Conservation (phyloP, 1,140 invertebrate genomes). For the Trachelipus rathkii region DNA sequence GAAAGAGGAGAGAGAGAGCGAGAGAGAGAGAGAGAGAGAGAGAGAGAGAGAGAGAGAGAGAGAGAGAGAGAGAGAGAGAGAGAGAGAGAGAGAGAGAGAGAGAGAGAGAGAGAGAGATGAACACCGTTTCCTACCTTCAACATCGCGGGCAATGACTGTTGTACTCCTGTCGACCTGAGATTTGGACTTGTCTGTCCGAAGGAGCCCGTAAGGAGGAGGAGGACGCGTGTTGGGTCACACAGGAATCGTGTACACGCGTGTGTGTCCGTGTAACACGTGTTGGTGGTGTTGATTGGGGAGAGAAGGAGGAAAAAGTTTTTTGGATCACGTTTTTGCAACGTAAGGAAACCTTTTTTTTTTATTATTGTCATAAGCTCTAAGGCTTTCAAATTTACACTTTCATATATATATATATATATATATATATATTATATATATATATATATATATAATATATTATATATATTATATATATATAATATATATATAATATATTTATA, state of each 20-base stretch:
- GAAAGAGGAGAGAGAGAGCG: too few species aligned
- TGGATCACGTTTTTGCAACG: background rate
- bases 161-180: slow-evolving; percentile 84
- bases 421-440: too few species aligned
- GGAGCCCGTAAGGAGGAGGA: slow-evolving; percentile 24
- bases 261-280: slow-evolving; percentile 30
- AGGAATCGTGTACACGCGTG: too few species aligned
- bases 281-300: slow-evolving; percentile 32
- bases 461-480: too few species aligned
- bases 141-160: slow-evolving; percentile 89
- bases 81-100: slow-evolving; percentile 1
- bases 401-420: too few species aligned
- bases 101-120: background rate
- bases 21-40: too few species aligned
- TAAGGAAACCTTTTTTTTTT: slow-evolving; percentile 18
- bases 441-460: too few species aligned
- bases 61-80: background rate
- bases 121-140: slow-evolving; percentile 65
- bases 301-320: slow-evolving; percentile 30
- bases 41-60: too few species aligned
- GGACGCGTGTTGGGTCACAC: slow-evolving; percentile 17
- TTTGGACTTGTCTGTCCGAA: slow-evolving; percentile 75
- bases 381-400: too few species aligned
- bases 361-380: too few species aligned
- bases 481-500: too few species aligned